These are phyloP conservation scores for Rhagophthalmus giganteus DNA, from an alignment of 2,888 invertebrate genomes.

Conservation along the genomic window DNA sequence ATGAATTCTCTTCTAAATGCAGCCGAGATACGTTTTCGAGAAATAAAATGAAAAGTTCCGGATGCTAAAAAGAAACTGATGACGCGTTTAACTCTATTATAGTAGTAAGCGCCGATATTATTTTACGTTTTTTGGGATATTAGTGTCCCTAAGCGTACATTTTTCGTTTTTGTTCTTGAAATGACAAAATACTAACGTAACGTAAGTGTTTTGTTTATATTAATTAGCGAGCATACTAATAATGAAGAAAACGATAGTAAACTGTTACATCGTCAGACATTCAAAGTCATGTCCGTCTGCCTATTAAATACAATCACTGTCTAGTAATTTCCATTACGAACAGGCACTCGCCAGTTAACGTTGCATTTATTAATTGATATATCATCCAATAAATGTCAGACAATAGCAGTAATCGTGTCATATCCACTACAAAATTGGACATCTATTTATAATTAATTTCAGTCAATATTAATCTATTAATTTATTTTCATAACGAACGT, in stretches of 20 bases:
- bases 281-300: slow-evolving; percentile 14
- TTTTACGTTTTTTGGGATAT: too few relatives aligned
- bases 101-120: too few relatives aligned
- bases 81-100: too few relatives aligned
- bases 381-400: neutral
- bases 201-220: too few relatives aligned
- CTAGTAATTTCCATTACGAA: slow-evolving; percentile 10
- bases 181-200: too few relatives aligned
- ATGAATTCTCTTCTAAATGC: slow-evolving; percentile 19
- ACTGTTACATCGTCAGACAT: slow-evolving; percentile 7
- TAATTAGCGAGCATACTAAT: neutral
- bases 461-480: neutral
- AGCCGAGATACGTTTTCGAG: slow-evolving; percentile 11
- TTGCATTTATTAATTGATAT: neutral
- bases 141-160: too few relatives aligned
- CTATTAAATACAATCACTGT: slow-evolving; percentile 16
- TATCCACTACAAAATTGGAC: neutral
- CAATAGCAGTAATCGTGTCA: neutral
- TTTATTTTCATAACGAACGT: too few relatives aligned
- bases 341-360: neutral
- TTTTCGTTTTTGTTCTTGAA: too few relatives aligned
- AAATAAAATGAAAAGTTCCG: slow-evolving; percentile 14
- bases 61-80: too few relatives aligned
- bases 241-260: slow-evolving; percentile 6
- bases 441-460: neutral